Conservation (phyloP, 2,888 invertebrate genomes). For the Torymus auratus region DNA sequence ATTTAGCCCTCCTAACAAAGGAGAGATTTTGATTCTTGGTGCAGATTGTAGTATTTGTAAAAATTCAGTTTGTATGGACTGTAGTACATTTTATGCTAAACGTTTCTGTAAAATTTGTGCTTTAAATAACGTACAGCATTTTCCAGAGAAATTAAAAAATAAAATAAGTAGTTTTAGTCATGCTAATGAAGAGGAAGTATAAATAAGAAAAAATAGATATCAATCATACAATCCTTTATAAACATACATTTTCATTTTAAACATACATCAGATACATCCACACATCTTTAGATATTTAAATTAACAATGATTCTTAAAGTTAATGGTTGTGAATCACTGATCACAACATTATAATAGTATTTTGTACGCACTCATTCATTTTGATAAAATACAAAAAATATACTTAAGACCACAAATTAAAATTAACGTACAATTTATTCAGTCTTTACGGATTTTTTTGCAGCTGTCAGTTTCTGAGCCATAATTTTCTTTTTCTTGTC, state of each 20-base stretch:
- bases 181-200: constrained; percentile 19
- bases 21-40: constrained; percentile 88
- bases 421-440: constrained; percentile 39
- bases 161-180: constrained; percentile 78
- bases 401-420: constrained; percentile 19
- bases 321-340: constrained; percentile 20
- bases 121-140: constrained; percentile 78
- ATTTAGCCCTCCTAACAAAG: constrained; percentile 85
- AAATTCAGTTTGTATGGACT: constrained; percentile 85
- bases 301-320: constrained; percentile 45
- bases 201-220: constrained; percentile 54
- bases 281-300: constrained; percentile 31
- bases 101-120: constrained; percentile 87
- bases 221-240: constrained; percentile 37
- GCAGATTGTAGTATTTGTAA: constrained; percentile 85
- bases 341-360: constrained; percentile 31
- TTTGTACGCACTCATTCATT: constrained; percentile 36
- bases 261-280: constrained; percentile 42
- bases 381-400: constrained; percentile 37
- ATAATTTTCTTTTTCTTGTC: constrained; percentile 79
- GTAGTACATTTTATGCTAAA: constrained; percentile 88
- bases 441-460: constrained; percentile 61
- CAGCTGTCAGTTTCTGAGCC: constrained; percentile 78
- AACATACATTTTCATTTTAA: constrained; percentile 48
- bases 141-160: constrained; percentile 84